phyloP scores from a whole-genome alignment of 2,888 invertebrate genomes.

The Drosophila niveifrons region DNA sequence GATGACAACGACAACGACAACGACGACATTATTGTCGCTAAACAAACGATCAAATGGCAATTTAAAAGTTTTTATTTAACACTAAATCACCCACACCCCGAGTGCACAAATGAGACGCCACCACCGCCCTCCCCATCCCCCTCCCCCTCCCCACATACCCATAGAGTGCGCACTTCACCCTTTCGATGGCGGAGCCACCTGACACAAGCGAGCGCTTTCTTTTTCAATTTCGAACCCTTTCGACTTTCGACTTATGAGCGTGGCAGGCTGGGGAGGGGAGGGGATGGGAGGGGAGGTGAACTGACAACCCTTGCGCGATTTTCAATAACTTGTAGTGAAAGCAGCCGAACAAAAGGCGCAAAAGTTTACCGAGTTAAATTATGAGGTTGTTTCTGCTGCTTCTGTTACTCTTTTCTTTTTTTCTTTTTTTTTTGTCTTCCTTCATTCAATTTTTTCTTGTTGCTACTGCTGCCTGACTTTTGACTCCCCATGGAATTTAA shows the following conservation, averaged over 20 bases:
- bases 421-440: conserved; percentile 23
- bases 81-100: conserved; percentile 80
- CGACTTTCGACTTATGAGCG: conserved; percentile 7
- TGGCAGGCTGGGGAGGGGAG: not conserved
- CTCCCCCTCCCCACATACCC: not conserved
- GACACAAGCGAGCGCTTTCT: conserved; percentile 69
- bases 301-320: conserved; percentile 73
- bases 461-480: conserved; percentile 52
- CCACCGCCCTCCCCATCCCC: not conserved
- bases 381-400: conserved; percentile 70
- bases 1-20: conserved; percentile 52
- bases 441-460: not conserved
- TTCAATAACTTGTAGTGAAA: conserved; percentile 77
- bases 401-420: conserved; percentile 34
- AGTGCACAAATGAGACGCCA: conserved; percentile 52
- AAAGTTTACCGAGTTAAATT: conserved; percentile 77
- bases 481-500: conserved; percentile 71
- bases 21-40: conserved; percentile 83
- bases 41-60: conserved; percentile 85
- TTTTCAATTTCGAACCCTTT: conserved; percentile 79
- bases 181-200: conserved; percentile 52
- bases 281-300: not conserved
- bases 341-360: conserved; percentile 74
- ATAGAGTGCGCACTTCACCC: conserved; percentile 38
- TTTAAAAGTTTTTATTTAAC: conserved; percentile 83